Percentiles rank a stretch among this genome's conserved stretches.
These are phyloP conservation scores for Heterochromis multidens DNA, from an alignment of 2,113 vertebrate genomes.

Conservation along the genomic window DNA sequence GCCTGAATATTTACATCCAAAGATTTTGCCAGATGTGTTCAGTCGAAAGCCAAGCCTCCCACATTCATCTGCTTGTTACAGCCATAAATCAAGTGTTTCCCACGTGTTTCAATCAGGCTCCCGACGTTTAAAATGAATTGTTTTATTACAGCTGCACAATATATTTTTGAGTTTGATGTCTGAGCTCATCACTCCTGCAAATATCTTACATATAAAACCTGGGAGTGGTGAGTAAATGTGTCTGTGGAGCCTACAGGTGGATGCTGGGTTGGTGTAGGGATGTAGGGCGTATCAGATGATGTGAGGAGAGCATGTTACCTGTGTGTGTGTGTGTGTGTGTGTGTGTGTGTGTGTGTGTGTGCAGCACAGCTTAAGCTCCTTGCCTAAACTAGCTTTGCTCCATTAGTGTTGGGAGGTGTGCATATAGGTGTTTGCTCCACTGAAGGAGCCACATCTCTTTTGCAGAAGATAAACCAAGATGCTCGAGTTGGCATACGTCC, in stretches of 20 bases:
- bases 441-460: background rate
- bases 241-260: background rate
- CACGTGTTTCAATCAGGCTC: background rate
- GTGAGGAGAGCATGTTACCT: background rate
- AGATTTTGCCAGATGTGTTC: background rate
- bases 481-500: rapidly evolving
- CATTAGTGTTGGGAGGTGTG: background rate
- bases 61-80: background rate
- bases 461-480: background rate
- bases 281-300: too few relatives aligned
- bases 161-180: background rate
- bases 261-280: background rate
- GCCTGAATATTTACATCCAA: background rate
- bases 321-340: too few relatives aligned
- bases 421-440: rapidly evolving
- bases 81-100: too few relatives aligned
- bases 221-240: background rate
- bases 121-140: background rate
- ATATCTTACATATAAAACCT: background rate
- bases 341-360: too few relatives aligned
- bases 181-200: background rate
- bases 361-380: background rate
- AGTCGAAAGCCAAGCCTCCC: background rate
- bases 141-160: background rate
- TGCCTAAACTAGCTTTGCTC: background rate